Conservation (phyloP, 2,888 invertebrate genomes). For the Xylophagus ater region DNA sequence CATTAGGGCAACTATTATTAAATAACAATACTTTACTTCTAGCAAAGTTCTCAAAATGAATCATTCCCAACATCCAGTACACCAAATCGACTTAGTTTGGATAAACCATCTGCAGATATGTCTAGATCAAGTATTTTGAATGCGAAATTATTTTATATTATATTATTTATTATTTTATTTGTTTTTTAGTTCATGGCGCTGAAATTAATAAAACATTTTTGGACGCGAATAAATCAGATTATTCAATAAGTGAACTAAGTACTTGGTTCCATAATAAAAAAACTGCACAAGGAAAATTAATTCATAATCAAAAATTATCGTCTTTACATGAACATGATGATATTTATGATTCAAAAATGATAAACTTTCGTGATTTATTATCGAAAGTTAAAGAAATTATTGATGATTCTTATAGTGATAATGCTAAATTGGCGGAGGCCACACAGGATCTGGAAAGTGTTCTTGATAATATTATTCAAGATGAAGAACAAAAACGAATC, state of each 20-base stretch:
- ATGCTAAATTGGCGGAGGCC: slow-evolving; percentile 34
- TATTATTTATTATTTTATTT: neutral
- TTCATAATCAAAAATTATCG: slow-evolving; percentile 11
- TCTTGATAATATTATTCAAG: slow-evolving; percentile 33
- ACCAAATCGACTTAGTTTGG: slow-evolving; percentile 26
- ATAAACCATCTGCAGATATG: slow-evolving; percentile 5
- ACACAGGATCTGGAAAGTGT: slow-evolving; percentile 37
- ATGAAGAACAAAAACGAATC: slow-evolving; percentile 32
- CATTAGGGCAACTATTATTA: too few species aligned
- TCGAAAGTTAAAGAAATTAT: slow-evolving; percentile 37
- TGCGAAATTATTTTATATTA: neutral
- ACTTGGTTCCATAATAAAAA: slow-evolving; percentile 32
- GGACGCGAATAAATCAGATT: slow-evolving; percentile 38
- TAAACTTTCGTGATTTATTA: slow-evolving; percentile 32
- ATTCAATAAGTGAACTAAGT: slow-evolving; percentile 34
- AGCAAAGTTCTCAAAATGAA: slow-evolving; percentile 14
- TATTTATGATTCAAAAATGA: slow-evolving; percentile 33
- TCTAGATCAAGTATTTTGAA: too few species aligned
- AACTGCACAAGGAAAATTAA: slow-evolving; percentile 11
- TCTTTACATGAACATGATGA: slow-evolving; percentile 17
- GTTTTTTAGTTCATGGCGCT: slow-evolving; percentile 32
- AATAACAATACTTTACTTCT: slow-evolving; percentile 5
- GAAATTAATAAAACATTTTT: slow-evolving; percentile 36
- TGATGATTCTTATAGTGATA: slow-evolving; percentile 36
- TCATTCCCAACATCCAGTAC: slow-evolving; percentile 30